Evolutionary conservation across 2,797 vertebrate genomes (phyloP), one percentile per base, ranked within the genome.

Genomic region (Chelonia mydas): DNA sequence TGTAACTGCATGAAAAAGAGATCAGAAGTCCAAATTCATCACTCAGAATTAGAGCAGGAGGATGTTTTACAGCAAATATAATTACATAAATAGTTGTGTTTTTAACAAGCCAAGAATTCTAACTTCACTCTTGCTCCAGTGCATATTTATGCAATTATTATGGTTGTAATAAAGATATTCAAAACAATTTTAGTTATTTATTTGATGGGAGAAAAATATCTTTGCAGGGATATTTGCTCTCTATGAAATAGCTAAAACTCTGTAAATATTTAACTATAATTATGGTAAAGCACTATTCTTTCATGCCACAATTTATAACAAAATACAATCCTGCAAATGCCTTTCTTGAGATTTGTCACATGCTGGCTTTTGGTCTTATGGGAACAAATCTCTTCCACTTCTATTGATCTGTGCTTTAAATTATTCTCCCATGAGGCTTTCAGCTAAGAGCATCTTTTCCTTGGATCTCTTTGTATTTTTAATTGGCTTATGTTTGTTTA

Each of bases 401-500:
- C 93, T 95, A 96, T 97, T 97, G 97, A 98, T 98, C 96, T 97
- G 93, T 92, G 94, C 94, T 97, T 97, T 96, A 97, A 97, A 97
- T 97, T 97, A 95, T 98, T 96, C 96, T 96, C 97, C 94, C 96
- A 95, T 92, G 94, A 94, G 96, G 61, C 86, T 95, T 96, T 97
- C 96, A 92, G 92, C 95, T 95, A 95, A 95, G 95, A 97, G 92
- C 93, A 96, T 97, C 95, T 96, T 96, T 97, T 94, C 93, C 94
- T 95, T 95, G 96, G 96, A 97, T 96, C 95, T 96, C 96, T 97
- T 97, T 97, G 96, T 97, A 95, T 96, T 97, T 97, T 97, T 98
- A 98, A 98, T 98, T 97, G 97, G 96, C 96, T 97, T 97, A 97
- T 96, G 96, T 97, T 98, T 98, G 97, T 97, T 98, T 97, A 97